Conservation (phyloP, 1,140 invertebrate species). For the Sogatella furcifera region DNA sequence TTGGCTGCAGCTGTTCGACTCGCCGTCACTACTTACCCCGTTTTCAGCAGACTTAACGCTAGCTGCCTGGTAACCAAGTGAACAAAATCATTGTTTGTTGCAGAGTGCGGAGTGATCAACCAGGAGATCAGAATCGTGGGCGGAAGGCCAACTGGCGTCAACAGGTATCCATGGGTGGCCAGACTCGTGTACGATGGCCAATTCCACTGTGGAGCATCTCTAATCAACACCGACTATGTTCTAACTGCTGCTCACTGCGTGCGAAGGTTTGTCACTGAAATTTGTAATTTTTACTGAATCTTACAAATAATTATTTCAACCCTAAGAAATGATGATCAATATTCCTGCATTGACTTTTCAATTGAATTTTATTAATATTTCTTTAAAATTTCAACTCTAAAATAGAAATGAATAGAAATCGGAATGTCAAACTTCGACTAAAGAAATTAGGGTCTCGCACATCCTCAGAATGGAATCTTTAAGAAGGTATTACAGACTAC, state of each 20-base stretch:
- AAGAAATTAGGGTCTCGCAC: too few species aligned
- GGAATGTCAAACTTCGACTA: too few species aligned
- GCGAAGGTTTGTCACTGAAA: conserved; percentile 38
- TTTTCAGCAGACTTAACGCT: too few species aligned
- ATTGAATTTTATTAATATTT: background rate
- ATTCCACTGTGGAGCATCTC: conserved; percentile 81
- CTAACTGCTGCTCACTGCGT: conserved; percentile 57
- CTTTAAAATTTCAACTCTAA: background rate
- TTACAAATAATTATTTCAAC: background rate
- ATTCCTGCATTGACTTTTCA: too few species aligned
- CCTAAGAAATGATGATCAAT: background rate
- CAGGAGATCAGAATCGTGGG: conserved; percentile 61
- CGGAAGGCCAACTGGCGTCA: conserved; percentile 61
- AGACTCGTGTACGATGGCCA: conserved; percentile 72
- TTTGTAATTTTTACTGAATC: background rate
- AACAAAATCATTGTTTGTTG: conserved; percentile 6
- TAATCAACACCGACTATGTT: conserved; percentile 60
- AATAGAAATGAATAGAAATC: background rate
- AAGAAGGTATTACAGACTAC: too few species aligned
- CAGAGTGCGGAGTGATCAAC: conserved; percentile 58
- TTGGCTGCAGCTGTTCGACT: too few species aligned
- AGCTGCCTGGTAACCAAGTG: too few species aligned
- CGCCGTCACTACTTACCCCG: too few species aligned
- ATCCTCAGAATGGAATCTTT: too few species aligned
- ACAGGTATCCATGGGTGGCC: conserved; percentile 80